A percentile compares a stretch with the other conserved stretches of the same genome.
phyloP scores from a whole-genome alignment of 2,113 vertebrate species.

The Azemiops feae region DNA sequence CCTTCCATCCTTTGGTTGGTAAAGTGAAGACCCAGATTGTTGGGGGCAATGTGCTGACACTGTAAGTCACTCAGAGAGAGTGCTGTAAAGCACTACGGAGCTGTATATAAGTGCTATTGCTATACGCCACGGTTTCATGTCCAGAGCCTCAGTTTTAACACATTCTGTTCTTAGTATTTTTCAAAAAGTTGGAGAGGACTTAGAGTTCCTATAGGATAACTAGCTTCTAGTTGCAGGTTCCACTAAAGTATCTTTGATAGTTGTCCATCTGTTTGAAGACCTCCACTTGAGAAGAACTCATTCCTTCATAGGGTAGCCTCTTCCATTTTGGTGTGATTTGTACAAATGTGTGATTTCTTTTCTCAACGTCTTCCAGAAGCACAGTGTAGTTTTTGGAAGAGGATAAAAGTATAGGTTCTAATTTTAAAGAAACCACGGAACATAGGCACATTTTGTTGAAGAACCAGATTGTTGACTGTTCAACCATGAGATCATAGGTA shows the following conservation, averaged over 20 bases:
- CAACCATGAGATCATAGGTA: background rate
- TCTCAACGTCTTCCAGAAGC: background rate
- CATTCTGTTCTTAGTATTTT: background rate
- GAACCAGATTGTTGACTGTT: background rate
- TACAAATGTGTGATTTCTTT: background rate
- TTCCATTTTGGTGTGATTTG: background rate
- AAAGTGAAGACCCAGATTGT: too few species aligned
- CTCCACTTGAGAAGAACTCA: background rate
- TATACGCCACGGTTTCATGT: background rate
- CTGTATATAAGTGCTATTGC: too few species aligned
- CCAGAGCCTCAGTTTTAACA: too few species aligned
- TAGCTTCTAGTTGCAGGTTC: background rate
- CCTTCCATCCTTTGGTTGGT: too few species aligned
- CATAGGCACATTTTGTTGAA: background rate
- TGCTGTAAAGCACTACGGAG: too few species aligned
- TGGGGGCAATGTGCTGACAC: too few species aligned
- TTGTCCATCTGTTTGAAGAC: background rate
- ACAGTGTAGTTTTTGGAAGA: background rate
- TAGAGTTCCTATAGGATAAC: background rate
- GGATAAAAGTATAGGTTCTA: background rate
- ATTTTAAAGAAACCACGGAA: background rate
- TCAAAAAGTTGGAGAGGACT: background rate
- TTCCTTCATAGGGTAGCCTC: background rate
- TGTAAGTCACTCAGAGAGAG: too few species aligned
- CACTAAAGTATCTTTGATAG: background rate